Percentiles rank a stretch among this genome's conserved stretches.
These are phyloP conservation scores for Parapsyche elsis DNA, from an alignment of 1,140 invertebrate species.

Conservation along the genomic window DNA sequence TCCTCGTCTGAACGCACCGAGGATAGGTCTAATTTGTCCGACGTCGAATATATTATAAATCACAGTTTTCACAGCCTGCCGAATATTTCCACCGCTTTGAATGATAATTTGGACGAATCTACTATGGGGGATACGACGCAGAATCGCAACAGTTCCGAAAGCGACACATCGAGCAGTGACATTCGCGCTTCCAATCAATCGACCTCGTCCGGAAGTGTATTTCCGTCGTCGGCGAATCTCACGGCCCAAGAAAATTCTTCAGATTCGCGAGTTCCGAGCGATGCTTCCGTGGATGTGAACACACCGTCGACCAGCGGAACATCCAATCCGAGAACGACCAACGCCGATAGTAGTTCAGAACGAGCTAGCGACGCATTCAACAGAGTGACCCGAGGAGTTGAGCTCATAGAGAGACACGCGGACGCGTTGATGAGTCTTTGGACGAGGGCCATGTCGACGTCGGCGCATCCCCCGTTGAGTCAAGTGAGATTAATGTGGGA, in stretches of 20 bases:
- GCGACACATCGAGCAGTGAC: neutral
- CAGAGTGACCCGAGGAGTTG: conserved; percentile 62
- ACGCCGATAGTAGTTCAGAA: neutral
- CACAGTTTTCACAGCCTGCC: too few species aligned
- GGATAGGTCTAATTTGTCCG: too few species aligned
- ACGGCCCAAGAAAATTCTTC: neutral
- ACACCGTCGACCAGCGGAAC: conserved; percentile 44
- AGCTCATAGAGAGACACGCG: conserved; percentile 62
- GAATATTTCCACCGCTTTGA: too few species aligned
- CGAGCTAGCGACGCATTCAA: conserved; percentile 61
- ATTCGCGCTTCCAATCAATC: neutral
- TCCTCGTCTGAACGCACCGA: too few species aligned
- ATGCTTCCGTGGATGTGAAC: neutral
- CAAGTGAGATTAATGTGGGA: conserved; percentile 74
- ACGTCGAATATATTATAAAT: too few species aligned
- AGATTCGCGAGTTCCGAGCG: neutral
- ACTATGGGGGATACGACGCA: too few species aligned
- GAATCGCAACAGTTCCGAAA: neutral
- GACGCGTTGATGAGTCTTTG: conserved; percentile 61
- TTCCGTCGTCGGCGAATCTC: neutral
- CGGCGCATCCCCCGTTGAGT: conserved; percentile 65
- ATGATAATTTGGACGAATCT: too few species aligned
- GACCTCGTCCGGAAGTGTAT: neutral
- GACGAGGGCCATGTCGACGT: conserved; percentile 58
- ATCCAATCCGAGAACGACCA: neutral